phyloP scores from a whole-genome alignment of 2,113 vertebrate species.

The Aegithalos caudatus region DNA sequence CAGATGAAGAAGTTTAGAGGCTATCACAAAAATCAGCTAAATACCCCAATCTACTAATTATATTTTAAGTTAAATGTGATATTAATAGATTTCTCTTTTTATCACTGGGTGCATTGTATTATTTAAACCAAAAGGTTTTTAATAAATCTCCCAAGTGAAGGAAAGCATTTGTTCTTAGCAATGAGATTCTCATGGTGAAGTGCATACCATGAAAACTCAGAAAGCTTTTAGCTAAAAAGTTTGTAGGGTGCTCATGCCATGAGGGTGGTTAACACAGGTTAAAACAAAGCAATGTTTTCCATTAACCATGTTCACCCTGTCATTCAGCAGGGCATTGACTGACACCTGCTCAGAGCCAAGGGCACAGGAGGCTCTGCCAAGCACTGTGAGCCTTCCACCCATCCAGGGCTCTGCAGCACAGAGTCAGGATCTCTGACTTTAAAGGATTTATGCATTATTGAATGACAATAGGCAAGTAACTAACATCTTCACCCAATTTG shows the following conservation, averaged over 20 bases:
- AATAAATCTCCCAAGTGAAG: background rate
- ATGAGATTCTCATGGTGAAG: background rate
- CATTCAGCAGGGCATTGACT: background rate
- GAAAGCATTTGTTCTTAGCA: background rate
- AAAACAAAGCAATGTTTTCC: background rate
- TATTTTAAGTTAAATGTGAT: background rate
- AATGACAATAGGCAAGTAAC: background rate
- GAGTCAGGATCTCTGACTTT: background rate
- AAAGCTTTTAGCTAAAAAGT: background rate
- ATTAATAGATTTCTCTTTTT: background rate
- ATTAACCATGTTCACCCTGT: background rate
- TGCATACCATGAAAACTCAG: background rate
- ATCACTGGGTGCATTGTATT: background rate
- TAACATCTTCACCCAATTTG: background rate
- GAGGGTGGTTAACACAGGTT: background rate
- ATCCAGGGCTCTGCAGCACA: background rate
- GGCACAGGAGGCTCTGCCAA: background rate
- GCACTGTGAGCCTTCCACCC: background rate
- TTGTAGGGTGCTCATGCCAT: background rate
- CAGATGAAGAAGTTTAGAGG: background rate
- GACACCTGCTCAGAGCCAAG: background rate
- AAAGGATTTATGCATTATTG: background rate
- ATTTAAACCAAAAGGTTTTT: background rate
- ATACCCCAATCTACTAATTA: background rate
- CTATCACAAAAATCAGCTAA: background rate